Evolutionary conservation across 2,113 vertebrate species (phyloP).

Genomic region (Microcebus griseorufus): DNA sequence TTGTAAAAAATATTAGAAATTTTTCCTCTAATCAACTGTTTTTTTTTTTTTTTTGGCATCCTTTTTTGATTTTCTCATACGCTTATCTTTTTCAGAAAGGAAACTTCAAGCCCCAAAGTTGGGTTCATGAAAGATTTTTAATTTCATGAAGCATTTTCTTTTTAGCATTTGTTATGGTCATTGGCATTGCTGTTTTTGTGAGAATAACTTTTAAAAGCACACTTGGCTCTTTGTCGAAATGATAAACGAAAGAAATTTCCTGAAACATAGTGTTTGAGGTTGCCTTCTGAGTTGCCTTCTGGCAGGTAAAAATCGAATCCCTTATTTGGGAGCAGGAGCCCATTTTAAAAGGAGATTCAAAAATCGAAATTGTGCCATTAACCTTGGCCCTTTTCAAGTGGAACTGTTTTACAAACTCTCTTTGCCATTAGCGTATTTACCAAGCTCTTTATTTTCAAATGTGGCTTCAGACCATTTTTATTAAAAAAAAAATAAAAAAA

Average conservation of each 20-base stretch:
- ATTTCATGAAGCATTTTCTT: not conserved
- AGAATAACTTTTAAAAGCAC: not conserved
- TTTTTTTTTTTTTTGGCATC: not conserved
- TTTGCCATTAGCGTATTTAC: not conserved
- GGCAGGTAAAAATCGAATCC: not conserved
- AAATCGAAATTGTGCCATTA: not conserved
- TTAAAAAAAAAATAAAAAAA: not conserved
- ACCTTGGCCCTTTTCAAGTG: not conserved
- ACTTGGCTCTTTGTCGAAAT: not conserved
- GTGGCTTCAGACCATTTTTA: not conserved
- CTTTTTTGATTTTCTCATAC: not conserved
- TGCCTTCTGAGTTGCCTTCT: not conserved
- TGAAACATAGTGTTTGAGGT: not conserved
- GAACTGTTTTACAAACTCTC: not conserved
- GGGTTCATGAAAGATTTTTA: not conserved
- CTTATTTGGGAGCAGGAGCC: not conserved
- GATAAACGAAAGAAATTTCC: not conserved
- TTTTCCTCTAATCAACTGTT: not conserved
- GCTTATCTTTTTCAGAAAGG: not conserved
- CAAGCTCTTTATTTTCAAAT: not conserved
- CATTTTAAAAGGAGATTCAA: not conserved
- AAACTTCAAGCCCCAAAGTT: not conserved
- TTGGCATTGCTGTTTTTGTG: not conserved
- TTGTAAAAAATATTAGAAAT: not conserved
- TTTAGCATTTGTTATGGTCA: not conserved